These are phyloP conservation scores for Myripristis jacobus DNA, from an alignment of 2,797 vertebrate species.

Conservation along the genomic window DNA sequence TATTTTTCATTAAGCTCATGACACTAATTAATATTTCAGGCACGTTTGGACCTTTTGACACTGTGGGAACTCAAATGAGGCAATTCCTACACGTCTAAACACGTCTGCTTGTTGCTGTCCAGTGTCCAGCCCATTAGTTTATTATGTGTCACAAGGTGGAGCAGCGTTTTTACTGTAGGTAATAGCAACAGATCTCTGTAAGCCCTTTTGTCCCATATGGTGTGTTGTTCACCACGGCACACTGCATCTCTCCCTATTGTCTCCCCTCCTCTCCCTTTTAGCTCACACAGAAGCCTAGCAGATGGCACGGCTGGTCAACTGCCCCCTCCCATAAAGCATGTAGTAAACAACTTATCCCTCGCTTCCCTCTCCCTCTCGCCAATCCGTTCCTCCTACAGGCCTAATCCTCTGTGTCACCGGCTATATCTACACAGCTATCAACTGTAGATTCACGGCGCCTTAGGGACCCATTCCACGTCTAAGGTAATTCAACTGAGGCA, in stretches of 20 bases:
- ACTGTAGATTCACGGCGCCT: slow-evolving; percentile 11
- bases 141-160: slow-evolving; percentile 10
- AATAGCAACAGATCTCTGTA: slow-evolving; percentile 56
- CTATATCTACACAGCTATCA: slow-evolving; percentile 32
- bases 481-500: neutral
- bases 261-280: slow-evolving; percentile 49
- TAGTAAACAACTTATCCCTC: slow-evolving; percentile 75
- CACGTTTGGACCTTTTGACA: slow-evolving; percentile 19
- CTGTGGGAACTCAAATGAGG: neutral
- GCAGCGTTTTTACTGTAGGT: slow-evolving; percentile 44
- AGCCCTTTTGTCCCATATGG: slow-evolving; percentile 66
- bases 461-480: slow-evolving; percentile 3
- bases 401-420: slow-evolving; percentile 60
- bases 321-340: slow-evolving; percentile 63
- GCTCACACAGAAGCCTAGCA: slow-evolving; percentile 59
- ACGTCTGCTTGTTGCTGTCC: neutral
- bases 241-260: slow-evolving; percentile 59
- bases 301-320: slow-evolving; percentile 68
- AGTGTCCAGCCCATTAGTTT: neutral
- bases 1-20: neutral
- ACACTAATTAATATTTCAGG: slow-evolving; percentile 3
- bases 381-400: slow-evolving; percentile 53
- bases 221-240: slow-evolving; percentile 56
- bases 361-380: slow-evolving; percentile 40
- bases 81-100: slow-evolving; percentile 19